Percentiles rank a stretch among this genome's conserved stretches.
phyloP scores from a whole-genome alignment of 2,888 invertebrate genomes.

The Drosophila flavopinicola region DNA sequence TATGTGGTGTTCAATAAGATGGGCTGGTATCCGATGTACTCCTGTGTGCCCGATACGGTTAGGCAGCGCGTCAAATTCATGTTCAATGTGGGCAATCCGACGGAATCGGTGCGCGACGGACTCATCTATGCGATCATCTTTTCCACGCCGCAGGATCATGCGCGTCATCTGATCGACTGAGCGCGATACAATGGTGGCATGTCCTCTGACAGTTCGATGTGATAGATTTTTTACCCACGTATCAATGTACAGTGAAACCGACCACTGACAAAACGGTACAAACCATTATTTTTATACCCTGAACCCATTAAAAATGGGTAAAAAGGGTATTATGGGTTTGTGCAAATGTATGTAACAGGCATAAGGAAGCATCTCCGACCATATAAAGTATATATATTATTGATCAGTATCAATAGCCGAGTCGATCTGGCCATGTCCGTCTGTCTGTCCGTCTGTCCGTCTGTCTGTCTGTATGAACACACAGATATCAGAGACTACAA shows the following conservation, averaged over 20 bases:
- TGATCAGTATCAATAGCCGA: too few relatives aligned
- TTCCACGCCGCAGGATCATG: slow-evolving; percentile 82
- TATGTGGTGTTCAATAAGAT: slow-evolving; percentile 92
- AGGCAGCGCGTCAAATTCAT: slow-evolving; percentile 90
- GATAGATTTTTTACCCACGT: slow-evolving; percentile 24
- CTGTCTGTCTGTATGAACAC: too few relatives aligned
- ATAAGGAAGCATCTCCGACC: too few relatives aligned
- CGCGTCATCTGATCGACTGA: slow-evolving; percentile 73
- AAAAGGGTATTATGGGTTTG: too few relatives aligned
- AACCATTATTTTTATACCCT: not conserved
- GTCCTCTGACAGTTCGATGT: slow-evolving; percentile 31
- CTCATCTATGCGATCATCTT: slow-evolving; percentile 92
- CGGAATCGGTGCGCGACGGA: slow-evolving; percentile 90
- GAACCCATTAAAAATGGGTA: too few relatives aligned
- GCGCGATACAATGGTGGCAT: not conserved
- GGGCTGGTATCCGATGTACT: slow-evolving; percentile 92
- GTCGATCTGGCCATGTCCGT: too few relatives aligned
- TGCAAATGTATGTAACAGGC: too few relatives aligned
- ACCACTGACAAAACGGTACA: slow-evolving; percentile 1
- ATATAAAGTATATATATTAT: too few relatives aligned
- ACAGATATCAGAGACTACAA: too few relatives aligned
- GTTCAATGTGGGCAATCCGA: slow-evolving; percentile 90
- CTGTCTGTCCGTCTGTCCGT: too few relatives aligned
- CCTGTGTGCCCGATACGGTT: slow-evolving; percentile 88
- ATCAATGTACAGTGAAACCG: slow-evolving; percentile 6